Percentiles rank a stretch among this genome's conserved stretches.
Conservation (phyloP, 2,888 invertebrate species). For the Penaeus monodon region DNA sequence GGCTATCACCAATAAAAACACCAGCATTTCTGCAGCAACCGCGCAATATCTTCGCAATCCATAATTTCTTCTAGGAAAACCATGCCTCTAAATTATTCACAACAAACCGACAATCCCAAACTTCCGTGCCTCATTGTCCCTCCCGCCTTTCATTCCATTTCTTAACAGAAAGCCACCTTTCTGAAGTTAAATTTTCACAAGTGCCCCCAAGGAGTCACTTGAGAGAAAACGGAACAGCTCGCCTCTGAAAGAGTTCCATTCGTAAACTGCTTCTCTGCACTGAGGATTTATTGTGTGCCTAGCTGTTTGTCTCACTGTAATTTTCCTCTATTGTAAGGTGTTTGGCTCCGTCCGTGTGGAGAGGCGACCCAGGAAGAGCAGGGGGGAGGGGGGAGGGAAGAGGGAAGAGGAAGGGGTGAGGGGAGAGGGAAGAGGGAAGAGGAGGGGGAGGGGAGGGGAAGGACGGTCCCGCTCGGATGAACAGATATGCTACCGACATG, state of each 20-base stretch:
- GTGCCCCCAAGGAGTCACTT: slow-evolving; percentile 33
- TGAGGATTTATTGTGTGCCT: slow-evolving; percentile 29
- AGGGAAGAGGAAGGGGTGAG: no score
- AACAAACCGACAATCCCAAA: neutral
- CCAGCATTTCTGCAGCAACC: no score
- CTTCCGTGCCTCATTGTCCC: neutral
- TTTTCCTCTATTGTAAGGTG: slow-evolving; percentile 35
- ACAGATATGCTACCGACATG: no score
- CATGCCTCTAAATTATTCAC: neutral
- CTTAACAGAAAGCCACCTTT: slow-evolving; percentile 17
- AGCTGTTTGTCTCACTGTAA: slow-evolving; percentile 36
- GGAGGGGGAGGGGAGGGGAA: no score
- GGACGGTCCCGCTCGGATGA: no score
- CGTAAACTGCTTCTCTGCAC: neutral
- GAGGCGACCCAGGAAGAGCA: no score
- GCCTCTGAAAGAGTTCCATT: slow-evolving; percentile 35
- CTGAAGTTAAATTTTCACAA: slow-evolving; percentile 49
- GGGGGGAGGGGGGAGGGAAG: no score
- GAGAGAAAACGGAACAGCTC: slow-evolving; percentile 23
- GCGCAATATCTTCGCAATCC: no score
- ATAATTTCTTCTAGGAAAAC: neutral
- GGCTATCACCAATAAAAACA: no score
- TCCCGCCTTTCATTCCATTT: neutral
- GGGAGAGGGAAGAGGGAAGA: no score
- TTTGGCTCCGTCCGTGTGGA: neutral